Evolutionary conservation across 2,888 invertebrate genomes (phyloP).

Genomic region (Rhagonycha lutea): DNA sequence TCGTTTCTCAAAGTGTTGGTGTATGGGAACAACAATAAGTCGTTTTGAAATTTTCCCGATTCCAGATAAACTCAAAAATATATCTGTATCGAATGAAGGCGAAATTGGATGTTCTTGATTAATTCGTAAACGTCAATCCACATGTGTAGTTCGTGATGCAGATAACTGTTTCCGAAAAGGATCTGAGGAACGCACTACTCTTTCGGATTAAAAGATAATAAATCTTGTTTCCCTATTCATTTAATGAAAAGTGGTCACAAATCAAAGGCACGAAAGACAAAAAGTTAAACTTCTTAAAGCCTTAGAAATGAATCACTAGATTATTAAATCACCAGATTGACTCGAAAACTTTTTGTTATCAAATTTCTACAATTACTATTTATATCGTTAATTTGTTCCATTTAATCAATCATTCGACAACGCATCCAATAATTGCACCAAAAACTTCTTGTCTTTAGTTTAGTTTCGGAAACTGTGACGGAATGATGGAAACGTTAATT

Average conservation of each 20-base stretch:
- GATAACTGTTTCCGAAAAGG: background rate
- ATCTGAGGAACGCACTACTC: background rate
- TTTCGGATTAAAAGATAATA: background rate
- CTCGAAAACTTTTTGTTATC: background rate
- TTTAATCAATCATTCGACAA: background rate
- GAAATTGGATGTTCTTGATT: background rate
- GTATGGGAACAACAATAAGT: background rate
- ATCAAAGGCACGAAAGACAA: background rate
- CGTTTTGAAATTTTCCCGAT: background rate
- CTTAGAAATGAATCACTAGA: background rate
- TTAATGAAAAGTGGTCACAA: background rate
- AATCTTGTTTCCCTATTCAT: background rate
- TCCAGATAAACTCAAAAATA: background rate
- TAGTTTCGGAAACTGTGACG: background rate
- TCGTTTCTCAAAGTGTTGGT: conserved; percentile 10
- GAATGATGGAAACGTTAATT: background rate
- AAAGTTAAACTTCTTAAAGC: background rate
- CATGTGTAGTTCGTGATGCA: background rate
- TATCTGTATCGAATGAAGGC: background rate
- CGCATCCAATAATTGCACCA: background rate
- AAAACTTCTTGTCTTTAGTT: background rate
- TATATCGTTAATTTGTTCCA: background rate
- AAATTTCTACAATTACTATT: background rate
- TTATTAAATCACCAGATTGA: background rate
- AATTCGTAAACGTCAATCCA: background rate